Percentiles rank a stretch among this genome's conserved stretches.
These are phyloP conservation scores for Sebastolobus altivelis DNA, from an alignment of 2,797 vertebrate species.

Conservation along the genomic window DNA sequence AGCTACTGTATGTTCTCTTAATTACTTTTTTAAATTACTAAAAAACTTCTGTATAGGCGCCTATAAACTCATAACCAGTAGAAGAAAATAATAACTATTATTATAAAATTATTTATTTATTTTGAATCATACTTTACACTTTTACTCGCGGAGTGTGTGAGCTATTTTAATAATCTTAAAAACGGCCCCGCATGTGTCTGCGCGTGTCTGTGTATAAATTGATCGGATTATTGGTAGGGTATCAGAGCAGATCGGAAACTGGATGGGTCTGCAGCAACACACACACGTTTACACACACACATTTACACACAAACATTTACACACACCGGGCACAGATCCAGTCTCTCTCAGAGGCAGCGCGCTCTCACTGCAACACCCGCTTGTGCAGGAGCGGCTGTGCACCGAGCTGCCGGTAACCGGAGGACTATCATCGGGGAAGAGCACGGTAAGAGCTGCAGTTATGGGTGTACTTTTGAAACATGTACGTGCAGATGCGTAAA, in stretches of 20 bases:
- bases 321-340: background rate
- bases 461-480: background rate
- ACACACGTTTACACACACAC: background rate
- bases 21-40: background rate
- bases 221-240: constrained; percentile 6
- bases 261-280: constrained; percentile 5
- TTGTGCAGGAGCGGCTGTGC: constrained; percentile 25
- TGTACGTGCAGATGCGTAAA: background rate
- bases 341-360: constrained; percentile 23
- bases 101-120: background rate
- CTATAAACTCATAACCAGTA: background rate
- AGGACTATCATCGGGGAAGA: constrained; percentile 15
- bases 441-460: constrained; percentile 46
- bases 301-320: constrained; percentile 3
- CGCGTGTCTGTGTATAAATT: background rate
- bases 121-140: background rate
- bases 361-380: constrained; percentile 23
- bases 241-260: constrained; percentile 34
- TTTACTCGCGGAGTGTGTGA: background rate
- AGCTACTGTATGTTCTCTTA: background rate
- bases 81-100: background rate
- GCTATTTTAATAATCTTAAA: background rate
- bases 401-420: constrained; percentile 20
- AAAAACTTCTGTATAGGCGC: background rate
- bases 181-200: background rate